Evolutionary conservation across 2,113 vertebrate species (phyloP), one percentile per base, ranked within the genome.

Genomic region (Tinamus guttatus): DNA sequence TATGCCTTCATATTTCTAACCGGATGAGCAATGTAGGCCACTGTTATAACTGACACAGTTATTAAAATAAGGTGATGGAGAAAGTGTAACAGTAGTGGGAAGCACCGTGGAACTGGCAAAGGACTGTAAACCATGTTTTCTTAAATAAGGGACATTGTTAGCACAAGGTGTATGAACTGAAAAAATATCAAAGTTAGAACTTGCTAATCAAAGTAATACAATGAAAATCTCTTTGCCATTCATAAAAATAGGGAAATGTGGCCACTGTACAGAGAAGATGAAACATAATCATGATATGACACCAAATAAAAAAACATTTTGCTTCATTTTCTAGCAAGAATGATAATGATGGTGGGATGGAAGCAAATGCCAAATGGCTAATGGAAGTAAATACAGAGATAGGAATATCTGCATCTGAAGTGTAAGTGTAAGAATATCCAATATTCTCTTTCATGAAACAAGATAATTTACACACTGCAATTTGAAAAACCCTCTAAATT

Each of bases 311-410:
- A 43, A 13, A 32, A 47, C 43, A 28, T 1, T 69, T 85, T 58
- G 4, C 22, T 43, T 73, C 12, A 59, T 86, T 95, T 91, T 89
- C 85, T 34, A 40, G n/a, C 30, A 43, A 65, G 78, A 93, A 87
- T 30, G 38, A 14, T 51, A 22, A 56, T 1, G 1, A 6, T 56
- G 54, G 43, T 64, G 25, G 34, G 25, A 10, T 81, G 38, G 60
- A 73, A 65, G 17, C 16, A 85, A 47, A 71, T 27, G 20, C 9
- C 47, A 71, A 85, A 58, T n/a, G 30, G 17, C 3, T 73, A 69
- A 65, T 49, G 27, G 43, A 65, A 56, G 24, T 16, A 36, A 62
- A 73, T 43, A 71, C 20, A 73, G 79, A 20, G 25, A 19, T 34
- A 95, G 70, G 56, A 73, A 62, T 25, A 4, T 34, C 22, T 43